Conservation (phyloP, 2,888 invertebrate species). For the Nycteola revayana region DNA sequence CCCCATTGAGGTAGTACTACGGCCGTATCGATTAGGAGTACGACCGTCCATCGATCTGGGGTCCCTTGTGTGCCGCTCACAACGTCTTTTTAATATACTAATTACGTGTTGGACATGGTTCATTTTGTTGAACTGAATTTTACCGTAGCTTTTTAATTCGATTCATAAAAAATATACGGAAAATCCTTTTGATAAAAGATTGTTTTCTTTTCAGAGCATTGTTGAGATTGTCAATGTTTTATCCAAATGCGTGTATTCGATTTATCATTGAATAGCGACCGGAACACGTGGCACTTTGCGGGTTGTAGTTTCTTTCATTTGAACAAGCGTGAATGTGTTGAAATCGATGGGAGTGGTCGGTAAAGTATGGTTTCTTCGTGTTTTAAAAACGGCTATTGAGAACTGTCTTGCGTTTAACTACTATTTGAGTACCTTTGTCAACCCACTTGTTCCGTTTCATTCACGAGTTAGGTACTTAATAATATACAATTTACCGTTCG, state of each 20-base stretch:
- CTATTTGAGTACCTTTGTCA: too few species aligned
- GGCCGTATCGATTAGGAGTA: slow-evolving; percentile 71
- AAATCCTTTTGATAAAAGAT: neutral
- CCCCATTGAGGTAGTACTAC: slow-evolving; percentile 72
- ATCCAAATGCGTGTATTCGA: slow-evolving; percentile 13
- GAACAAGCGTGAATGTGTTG: slow-evolving; percentile 8
- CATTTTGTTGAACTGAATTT: slow-evolving; percentile 4
- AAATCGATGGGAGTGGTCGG: slow-evolving; percentile 15
- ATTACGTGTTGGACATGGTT: slow-evolving; percentile 27
- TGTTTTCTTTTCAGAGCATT: slow-evolving; percentile 7
- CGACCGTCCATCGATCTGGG: slow-evolving; percentile 62
- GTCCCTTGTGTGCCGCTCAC: slow-evolving; percentile 47
- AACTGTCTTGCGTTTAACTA: slow-evolving; percentile 7
- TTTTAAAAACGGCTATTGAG: slow-evolving; percentile 1
- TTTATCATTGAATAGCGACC: slow-evolving; percentile 11
- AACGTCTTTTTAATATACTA: slow-evolving; percentile 57
- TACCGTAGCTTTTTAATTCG: slow-evolving; percentile 2
- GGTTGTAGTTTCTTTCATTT: slow-evolving; percentile 19
- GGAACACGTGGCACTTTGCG: slow-evolving; percentile 19
- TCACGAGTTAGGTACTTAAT: slow-evolving; percentile 20
- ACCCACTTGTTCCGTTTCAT: slow-evolving; percentile 6
- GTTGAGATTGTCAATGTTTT: slow-evolving; percentile 3
- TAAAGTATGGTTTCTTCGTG: slow-evolving; percentile 7
- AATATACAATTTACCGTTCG: slow-evolving; percentile 24
- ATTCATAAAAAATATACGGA: neutral